phyloP scores from a whole-genome alignment of 2,797 vertebrate species.

The Scolopax rusticola region DNA sequence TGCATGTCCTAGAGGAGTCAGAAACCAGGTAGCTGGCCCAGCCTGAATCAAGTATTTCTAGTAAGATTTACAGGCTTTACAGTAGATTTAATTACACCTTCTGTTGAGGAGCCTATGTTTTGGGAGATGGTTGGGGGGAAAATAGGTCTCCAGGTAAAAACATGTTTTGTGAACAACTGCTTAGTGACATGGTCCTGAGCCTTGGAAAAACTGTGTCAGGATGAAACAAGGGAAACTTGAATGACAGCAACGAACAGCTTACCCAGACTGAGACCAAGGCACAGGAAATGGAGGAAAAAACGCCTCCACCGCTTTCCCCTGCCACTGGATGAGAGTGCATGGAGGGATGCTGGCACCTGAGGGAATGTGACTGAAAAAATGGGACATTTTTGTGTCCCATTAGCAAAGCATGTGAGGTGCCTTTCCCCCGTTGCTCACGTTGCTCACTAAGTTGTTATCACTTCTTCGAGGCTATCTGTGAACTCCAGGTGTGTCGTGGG shows the following conservation, averaged over 20 bases:
- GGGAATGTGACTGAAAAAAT: neutral
- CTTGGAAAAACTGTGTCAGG: neutral
- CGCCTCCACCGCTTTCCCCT: neutral
- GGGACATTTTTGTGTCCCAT: neutral
- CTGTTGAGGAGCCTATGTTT: neutral
- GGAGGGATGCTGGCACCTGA: neutral
- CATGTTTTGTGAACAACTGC: neutral
- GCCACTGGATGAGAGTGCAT: neutral
- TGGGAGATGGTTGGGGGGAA: neutral
- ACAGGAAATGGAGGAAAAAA: neutral
- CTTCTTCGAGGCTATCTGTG: neutral
- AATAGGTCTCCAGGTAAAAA: neutral
- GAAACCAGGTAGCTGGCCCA: neutral
- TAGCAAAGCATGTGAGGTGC: accelerated
- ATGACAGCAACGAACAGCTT: neutral
- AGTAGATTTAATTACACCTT: neutral
- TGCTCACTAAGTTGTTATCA: accelerated
- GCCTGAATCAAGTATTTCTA: neutral
- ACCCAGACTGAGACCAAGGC: neutral
- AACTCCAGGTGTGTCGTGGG: neutral
- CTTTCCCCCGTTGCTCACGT: accelerated
- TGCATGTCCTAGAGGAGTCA: neutral
- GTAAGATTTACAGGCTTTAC: neutral
- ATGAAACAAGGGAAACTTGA: neutral
- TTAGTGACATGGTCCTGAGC: neutral